A percentile compares a stretch with the other conserved stretches of the same genome.
phyloP scores from a whole-genome alignment of 1,140 invertebrate species.

The Trachelipus rathkii region DNA sequence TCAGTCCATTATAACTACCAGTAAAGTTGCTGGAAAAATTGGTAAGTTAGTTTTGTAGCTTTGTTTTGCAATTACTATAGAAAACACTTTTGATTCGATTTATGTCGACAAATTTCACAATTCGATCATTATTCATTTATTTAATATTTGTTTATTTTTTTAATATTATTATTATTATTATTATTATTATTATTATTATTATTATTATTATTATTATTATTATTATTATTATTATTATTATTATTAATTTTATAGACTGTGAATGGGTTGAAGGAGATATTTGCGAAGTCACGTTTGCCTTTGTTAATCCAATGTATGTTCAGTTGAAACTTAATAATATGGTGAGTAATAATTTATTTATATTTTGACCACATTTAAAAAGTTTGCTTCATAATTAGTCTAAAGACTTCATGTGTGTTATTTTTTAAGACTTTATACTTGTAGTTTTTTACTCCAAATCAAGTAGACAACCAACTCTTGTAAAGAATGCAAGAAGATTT shows the following conservation, averaged over 20 bases:
- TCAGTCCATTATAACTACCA: constrained; percentile 48
- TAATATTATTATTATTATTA: too few relatives aligned
- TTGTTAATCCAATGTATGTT: constrained; percentile 84
- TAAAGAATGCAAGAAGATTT: too few relatives aligned
- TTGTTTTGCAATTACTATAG: constrained; percentile 47
- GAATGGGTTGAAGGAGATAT: constrained; percentile 90
- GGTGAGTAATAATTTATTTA: constrained; percentile 51
- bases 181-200: too few relatives aligned
- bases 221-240: too few relatives aligned
- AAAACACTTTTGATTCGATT: not conserved
- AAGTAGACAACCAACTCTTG: too few relatives aligned
- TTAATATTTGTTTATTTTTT: not conserved
- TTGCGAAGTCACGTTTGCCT: constrained; percentile 80
- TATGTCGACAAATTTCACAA: not conserved
- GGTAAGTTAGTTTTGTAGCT: constrained; percentile 57
- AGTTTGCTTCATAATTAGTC: constrained; percentile 30
- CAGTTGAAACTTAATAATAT: constrained; percentile 88
- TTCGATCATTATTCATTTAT: constrained; percentile 12
- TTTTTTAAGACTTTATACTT: not conserved
- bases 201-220: too few relatives aligned
- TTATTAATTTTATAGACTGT: constrained; percentile 65
- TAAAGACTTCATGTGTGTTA: not conserved
- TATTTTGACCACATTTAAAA: not conserved
- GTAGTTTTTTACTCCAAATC: not conserved
- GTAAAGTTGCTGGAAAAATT: constrained; percentile 46